Percentiles rank a stretch among this genome's conserved stretches.
Evolutionary conservation across 2,797 vertebrate genomes (phyloP).

Genomic region (Melanotaenia pygmaea): DNA sequence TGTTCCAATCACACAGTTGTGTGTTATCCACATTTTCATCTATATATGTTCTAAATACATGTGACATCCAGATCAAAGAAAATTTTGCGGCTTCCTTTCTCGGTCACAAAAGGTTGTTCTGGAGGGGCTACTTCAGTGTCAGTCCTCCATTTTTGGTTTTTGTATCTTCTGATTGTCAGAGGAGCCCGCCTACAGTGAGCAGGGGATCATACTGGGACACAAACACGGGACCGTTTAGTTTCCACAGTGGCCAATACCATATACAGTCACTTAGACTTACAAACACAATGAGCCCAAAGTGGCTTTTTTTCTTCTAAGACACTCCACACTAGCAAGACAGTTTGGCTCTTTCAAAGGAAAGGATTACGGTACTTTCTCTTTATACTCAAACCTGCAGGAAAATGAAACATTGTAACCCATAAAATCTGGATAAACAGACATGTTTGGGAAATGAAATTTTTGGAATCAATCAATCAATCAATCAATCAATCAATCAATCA

Average conservation of each 20-base stretch:
- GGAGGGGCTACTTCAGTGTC: slow-evolving; percentile 24
- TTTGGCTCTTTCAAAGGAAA: slow-evolving; percentile 27
- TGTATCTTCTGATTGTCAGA: slow-evolving; percentile 45
- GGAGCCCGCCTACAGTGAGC: slow-evolving; percentile 57
- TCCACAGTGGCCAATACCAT: slow-evolving; percentile 51
- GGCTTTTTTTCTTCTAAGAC: slow-evolving; percentile 24
- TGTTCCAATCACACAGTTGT: too few relatives aligned
- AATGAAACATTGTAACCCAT: neutral
- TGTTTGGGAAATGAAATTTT: too few relatives aligned
- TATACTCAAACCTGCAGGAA: slow-evolving; percentile 7
- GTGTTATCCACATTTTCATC: neutral
- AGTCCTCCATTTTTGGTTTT: slow-evolving; percentile 25
- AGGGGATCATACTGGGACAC: slow-evolving; percentile 25
- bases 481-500: too few relatives aligned
- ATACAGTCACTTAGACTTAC: slow-evolving; percentile 52
- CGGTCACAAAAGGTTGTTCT: slow-evolving; percentile 14
- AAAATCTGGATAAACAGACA: neutral
- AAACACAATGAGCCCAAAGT: slow-evolving; percentile 30
- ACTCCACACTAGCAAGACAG: slow-evolving; percentile 1
- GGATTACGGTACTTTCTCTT: neutral
- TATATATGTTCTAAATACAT: neutral
- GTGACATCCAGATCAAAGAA: neutral
- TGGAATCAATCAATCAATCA: too few relatives aligned
- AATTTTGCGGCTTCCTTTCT: neutral
- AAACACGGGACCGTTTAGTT: slow-evolving; percentile 47